phyloP scores from a whole-genome alignment of 2,888 invertebrate genomes.

The Lasioglossum figueresi region DNA sequence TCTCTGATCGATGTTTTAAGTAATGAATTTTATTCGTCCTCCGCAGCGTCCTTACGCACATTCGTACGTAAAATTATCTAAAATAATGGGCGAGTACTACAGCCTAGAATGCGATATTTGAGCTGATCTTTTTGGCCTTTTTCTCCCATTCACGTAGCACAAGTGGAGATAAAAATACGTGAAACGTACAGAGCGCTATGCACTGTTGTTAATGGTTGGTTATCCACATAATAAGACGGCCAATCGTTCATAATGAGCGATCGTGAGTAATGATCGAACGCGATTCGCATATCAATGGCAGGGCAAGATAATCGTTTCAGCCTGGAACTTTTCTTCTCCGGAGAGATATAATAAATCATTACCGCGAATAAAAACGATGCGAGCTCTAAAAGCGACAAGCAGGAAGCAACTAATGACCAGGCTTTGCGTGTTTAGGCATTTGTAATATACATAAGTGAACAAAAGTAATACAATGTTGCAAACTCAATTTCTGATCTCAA shows the following conservation, averaged over 20 bases:
- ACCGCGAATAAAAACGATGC: slow-evolving; percentile 39
- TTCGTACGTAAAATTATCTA: background rate
- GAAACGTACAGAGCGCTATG: slow-evolving; percentile 8
- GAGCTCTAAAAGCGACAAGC: slow-evolving; percentile 50
- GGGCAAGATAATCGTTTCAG: slow-evolving; percentile 15
- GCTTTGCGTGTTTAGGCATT: background rate
- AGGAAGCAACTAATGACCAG: slow-evolving; percentile 48
- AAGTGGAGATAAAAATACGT: background rate
- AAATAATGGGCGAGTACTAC: background rate
- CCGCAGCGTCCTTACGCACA: too few relatives aligned
- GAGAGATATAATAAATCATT: slow-evolving; percentile 63
- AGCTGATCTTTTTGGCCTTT: background rate
- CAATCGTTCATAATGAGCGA: slow-evolving; percentile 67
- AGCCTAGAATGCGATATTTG: background rate
- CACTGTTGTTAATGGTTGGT: slow-evolving; percentile 41
- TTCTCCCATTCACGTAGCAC: background rate
- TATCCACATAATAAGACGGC: slow-evolving; percentile 68
- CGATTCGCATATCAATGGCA: slow-evolving; percentile 62
- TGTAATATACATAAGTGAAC: background rate
- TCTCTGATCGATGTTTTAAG: too few relatives aligned
- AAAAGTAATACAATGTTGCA: background rate
- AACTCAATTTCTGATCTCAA: background rate
- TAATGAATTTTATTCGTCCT: background rate
- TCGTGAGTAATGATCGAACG: slow-evolving; percentile 68
- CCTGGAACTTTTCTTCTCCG: slow-evolving; percentile 39